phyloP scores from a whole-genome alignment of 2,113 vertebrate species.

The Balaeniceps rex region DNA sequence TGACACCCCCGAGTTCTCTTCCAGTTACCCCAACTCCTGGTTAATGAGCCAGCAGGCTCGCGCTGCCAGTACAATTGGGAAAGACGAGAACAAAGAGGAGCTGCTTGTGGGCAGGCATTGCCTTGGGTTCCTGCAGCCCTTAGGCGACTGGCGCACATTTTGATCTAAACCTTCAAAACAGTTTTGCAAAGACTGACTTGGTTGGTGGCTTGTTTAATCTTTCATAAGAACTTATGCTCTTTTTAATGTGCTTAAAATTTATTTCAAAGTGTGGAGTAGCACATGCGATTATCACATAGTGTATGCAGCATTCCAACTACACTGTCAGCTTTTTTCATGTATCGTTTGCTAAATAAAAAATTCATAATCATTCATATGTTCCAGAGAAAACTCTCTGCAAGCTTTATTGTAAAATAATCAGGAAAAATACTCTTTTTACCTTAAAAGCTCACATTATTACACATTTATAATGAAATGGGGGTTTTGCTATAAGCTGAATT shows the following conservation, averaged over 20 bases:
- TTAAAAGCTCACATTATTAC: background rate
- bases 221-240: background rate
- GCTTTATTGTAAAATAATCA: background rate
- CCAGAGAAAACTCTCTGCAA: background rate
- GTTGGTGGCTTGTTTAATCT: background rate
- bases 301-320: background rate
- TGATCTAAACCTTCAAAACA: background rate
- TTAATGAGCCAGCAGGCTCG: background rate
- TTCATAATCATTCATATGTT: background rate
- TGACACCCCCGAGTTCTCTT: background rate
- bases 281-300: background rate
- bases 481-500: background rate
- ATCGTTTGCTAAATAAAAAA: background rate
- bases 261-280: background rate
- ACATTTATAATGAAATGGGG: background rate
- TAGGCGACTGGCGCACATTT: background rate
- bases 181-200: background rate
- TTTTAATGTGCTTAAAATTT: background rate
- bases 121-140: background rate
- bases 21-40: fast-evolving
- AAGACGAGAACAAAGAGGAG: background rate
- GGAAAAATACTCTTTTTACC: background rate
- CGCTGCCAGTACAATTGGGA: fast-evolving
- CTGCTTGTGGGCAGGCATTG: background rate
- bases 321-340: background rate